Conservation (phyloP, 1,140 invertebrate species). For the Delia radicum region DNA sequence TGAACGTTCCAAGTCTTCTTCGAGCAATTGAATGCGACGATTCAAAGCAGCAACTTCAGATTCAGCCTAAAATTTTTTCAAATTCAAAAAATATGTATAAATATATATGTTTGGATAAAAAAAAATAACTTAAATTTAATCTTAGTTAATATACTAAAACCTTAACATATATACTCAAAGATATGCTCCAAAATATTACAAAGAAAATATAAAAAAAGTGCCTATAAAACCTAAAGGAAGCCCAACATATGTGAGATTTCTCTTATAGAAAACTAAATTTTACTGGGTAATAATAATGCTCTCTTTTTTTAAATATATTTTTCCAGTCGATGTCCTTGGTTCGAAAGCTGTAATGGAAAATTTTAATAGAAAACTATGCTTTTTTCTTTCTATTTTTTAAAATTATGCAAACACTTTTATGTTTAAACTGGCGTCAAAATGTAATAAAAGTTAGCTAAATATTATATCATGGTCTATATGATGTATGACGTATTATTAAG, state of each 20-base stretch:
- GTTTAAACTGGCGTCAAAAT: too few relatives aligned
- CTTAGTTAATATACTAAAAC: neutral
- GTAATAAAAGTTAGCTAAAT: too few relatives aligned
- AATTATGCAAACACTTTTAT: neutral
- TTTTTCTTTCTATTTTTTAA: neutral
- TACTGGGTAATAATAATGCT: constrained; percentile 7
- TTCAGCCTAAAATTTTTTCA: constrained; percentile 78
- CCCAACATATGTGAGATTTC: neutral
- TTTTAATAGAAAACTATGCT: neutral
- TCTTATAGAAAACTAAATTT: neutral
- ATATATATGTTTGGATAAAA: constrained; percentile 2
- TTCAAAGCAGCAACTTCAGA: constrained; percentile 97
- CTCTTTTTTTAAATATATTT: neutral
- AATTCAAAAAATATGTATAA: constrained; percentile 11
- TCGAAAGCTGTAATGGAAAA: neutral
- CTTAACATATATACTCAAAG: constrained; percentile 21
- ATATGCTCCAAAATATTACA: constrained; percentile 10
- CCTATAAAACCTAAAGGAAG: neutral
- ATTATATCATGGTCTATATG: too few relatives aligned
- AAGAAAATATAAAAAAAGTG: constrained; percentile 5
- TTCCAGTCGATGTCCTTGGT: neutral
- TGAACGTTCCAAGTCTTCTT: constrained; percentile 97
- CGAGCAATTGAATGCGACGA: constrained; percentile 96
- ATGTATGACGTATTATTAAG: too few relatives aligned
- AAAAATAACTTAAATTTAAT: neutral